Percentiles rank a stretch among this genome's conserved stretches.
These are phyloP conservation scores for Apteryx mantelli DNA, from an alignment of 2,113 vertebrate genomes.

Conservation along the genomic window DNA sequence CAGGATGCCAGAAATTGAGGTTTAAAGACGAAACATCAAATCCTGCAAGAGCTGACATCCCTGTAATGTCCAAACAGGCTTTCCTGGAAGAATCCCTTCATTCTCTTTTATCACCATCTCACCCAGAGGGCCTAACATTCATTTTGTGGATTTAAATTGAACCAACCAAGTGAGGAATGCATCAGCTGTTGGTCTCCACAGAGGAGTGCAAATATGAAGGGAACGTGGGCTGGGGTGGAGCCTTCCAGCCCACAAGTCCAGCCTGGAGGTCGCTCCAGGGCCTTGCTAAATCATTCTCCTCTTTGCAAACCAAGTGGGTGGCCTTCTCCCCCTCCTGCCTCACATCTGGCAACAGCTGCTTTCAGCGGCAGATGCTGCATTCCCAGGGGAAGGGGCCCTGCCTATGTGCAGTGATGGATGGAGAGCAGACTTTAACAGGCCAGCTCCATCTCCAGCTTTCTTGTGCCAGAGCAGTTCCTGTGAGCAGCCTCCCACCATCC, in stretches of 20 bases:
- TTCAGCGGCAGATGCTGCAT: neutral
- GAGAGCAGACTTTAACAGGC: neutral
- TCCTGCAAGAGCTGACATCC: neutral
- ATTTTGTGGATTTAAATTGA: neutral
- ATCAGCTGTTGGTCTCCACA: neutral
- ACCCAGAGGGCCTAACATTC: neutral
- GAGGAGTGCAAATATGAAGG: neutral
- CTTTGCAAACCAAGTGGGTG: too few species aligned
- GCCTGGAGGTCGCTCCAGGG: neutral
- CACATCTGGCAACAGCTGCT: neutral
- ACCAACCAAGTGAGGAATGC: neutral
- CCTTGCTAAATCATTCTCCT: too few species aligned
- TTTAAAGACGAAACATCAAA: neutral
- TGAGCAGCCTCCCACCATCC: neutral
- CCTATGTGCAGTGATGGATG: neutral
- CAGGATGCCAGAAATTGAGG: fast-evolving
- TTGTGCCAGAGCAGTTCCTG: neutral
- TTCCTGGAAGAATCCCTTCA: neutral
- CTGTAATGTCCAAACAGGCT: neutral
- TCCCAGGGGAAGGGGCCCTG: neutral
- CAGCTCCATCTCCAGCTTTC: neutral
- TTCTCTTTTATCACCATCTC: neutral
- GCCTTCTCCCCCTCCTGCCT: neutral
- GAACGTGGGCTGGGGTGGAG: neutral
- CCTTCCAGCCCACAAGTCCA: neutral